Evolutionary conservation across 1,140 invertebrate genomes (phyloP), one percentile per base, ranked within the genome.

Genomic region (Oedothorax gibbosus): DNA sequence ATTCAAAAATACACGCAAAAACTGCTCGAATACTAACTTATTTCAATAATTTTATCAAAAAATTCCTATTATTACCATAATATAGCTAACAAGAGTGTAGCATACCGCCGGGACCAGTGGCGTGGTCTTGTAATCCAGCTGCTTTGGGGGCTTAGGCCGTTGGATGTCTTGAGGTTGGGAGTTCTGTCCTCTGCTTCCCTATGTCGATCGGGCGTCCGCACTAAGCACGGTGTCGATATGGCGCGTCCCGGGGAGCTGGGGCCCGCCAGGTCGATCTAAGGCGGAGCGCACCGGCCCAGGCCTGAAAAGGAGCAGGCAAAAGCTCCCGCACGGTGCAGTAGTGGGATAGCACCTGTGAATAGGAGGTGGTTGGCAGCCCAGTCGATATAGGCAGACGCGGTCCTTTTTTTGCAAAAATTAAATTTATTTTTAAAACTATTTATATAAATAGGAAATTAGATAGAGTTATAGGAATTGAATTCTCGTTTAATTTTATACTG

Each of bases 261-360:
- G 91, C 92, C 91, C 91, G 87, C 89, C 94, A 96, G 97, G 96
- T 96, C 97, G 95, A 92, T 88, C 90, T 93, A 92, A 97, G 93
- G 96, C 97, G 95, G 93, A 94, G 95, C 94, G 96, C 92, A 97
- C 93, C 94, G 96, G 96, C 95, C 95, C 95, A 97, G 96, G 94
- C 94, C 95, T 95, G 96, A 94, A 96, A 97, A 94, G 93, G 93
- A 96, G 95, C 95, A 97, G 95, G 95, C 95, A 96, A 96, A 96
- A 97, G 95, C 95, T 94, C 93, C 95, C 95, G 95, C 95, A 95
- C 95, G 92, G 94, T 92, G 94, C 95, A 96, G 96, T 97, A 97
- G 96, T 96, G 95, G 96, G 96, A 97, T 96, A 94, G 96, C 96
- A 94, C 93, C 95, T 93, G 95, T 95, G 96, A 97, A 96, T 96